Base-by-base conservation (phyloP, 2,888 invertebrate genomes). In the Synanthedon formicaeformis region DNA sequence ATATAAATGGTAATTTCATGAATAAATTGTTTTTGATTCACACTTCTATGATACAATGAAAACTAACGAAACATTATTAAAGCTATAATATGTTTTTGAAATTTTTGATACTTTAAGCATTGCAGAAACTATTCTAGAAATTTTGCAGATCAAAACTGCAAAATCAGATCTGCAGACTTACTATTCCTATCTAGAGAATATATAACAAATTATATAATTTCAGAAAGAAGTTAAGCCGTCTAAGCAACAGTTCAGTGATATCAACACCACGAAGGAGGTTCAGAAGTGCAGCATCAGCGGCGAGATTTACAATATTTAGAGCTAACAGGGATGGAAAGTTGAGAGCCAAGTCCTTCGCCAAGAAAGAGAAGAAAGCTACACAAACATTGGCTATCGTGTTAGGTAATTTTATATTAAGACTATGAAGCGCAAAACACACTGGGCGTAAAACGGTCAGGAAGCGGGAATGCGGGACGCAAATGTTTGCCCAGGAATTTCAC, bases 381-480 rank as follows among this genome's bases (percentile, higher is more conserved):
- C 99, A 99, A 88, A 99, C 99, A 1, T 88, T 99, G 60, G 99
- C 98, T 59, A 98, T 99, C 74, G 99, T 99, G 56, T 89, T 99
- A 75, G 98, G 99, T 98, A 85, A 92, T 65, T n/a, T 18, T 34
- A 10, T 34, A 34, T 34, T 2, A 34, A 10, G 8, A 34, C 6
- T 10, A 10, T 34, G 5, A 23, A 23, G 23, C 23, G 23, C 23
- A 23, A 23, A 4, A 4, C 23, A 23, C 23, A 4, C 4, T 23
- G 23, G 4, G 4, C 4, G 3, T 0, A 2, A 18, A 18, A 18
- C 18, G 18, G 18, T 3, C 18, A 1, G 18, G 18, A 3, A 18
- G 18, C 18, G 18, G 18, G 18, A 18, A 18, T 18, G 18, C 18
- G 18, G 3, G 1, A 18, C 18, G 18, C 3, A 1, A 23, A 23